These are phyloP conservation scores for Trichogramma dendrolimi DNA, from an alignment of 2,888 invertebrate species.

Conservation along the genomic window DNA sequence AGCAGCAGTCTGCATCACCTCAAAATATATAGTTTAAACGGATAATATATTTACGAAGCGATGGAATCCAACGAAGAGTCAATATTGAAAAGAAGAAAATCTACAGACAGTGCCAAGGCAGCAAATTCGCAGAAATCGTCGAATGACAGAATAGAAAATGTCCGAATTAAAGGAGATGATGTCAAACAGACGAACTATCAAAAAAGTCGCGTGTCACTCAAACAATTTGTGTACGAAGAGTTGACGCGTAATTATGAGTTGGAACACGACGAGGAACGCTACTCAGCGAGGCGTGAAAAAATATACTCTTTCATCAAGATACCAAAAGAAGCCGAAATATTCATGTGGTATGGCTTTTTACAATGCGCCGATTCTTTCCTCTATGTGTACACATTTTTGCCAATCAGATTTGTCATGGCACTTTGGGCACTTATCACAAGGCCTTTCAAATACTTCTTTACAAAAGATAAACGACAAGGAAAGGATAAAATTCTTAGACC, in stretches of 20 bases:
- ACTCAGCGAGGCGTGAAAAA: conserved; percentile 88
- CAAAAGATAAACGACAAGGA: not conserved
- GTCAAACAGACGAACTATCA: too few species aligned
- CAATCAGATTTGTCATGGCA: conserved; percentile 84
- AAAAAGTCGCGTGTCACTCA: conserved; percentile 41
- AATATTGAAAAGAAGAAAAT: too few species aligned
- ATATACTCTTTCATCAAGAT: conserved; percentile 96
- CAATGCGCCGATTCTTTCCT: conserved; percentile 93
- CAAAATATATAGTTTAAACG: too few species aligned
- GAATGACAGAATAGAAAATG: too few species aligned
- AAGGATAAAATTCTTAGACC: conserved; percentile 59
- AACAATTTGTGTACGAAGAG: conserved; percentile 75
- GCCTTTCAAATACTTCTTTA: conserved; percentile 61
- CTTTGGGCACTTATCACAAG: conserved; percentile 75
- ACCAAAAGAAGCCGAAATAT: conserved; percentile 86
- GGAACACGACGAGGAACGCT: conserved; percentile 93
- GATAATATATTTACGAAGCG: too few species aligned
- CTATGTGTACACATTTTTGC: conserved; percentile 95
- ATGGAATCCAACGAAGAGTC: too few species aligned
- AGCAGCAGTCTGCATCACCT: too few species aligned
- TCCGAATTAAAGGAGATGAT: too few species aligned
- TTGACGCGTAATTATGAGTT: conserved; percentile 87
- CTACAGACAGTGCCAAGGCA: too few species aligned
- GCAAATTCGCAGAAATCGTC: too few species aligned
- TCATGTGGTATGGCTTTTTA: conserved; percentile 90